Evolutionary conservation across 2,797 vertebrate species (phyloP).

Genomic region (Rhabdomys pumilio): DNA sequence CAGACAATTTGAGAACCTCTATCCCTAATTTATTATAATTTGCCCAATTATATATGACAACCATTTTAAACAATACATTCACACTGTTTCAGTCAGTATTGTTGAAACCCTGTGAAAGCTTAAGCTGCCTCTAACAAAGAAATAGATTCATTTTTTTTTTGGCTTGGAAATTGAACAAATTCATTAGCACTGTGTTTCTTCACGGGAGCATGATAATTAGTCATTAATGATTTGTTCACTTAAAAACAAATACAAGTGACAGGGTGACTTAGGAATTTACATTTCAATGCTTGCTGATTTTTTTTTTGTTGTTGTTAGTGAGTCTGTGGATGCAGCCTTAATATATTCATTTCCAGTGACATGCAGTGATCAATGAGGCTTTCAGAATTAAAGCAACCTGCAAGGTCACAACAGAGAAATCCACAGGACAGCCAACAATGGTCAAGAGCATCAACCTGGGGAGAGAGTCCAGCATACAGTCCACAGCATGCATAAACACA

Average conservation of each 20-base stretch:
- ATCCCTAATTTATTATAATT: slow-evolving; percentile 8
- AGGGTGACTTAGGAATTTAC: slow-evolving; percentile 64
- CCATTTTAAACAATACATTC: background rate
- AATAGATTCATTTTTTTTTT: background rate
- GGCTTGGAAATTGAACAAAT: slow-evolving; percentile 57
- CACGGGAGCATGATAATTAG: slow-evolving; percentile 58
- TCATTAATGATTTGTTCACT: slow-evolving; percentile 63
- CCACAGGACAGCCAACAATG: background rate
- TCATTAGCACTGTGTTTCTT: slow-evolving; percentile 58
- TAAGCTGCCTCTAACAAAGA: slow-evolving; percentile 2
- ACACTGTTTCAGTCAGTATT: slow-evolving; percentile 19
- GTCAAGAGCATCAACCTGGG: background rate
- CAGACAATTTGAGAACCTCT: background rate
- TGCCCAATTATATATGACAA: slow-evolving; percentile 36
- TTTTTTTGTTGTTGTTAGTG: slow-evolving; percentile 20
- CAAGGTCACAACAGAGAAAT: slow-evolving; percentile 64
- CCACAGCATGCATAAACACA: background rate
- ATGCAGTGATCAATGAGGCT: slow-evolving; percentile 57
- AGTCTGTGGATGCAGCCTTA: background rate
- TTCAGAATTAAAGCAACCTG: slow-evolving; percentile 61
- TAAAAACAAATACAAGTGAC: slow-evolving; percentile 57
- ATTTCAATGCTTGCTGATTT: slow-evolving; percentile 58
- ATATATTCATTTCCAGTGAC: slow-evolving; percentile 65
- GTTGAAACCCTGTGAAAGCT: slow-evolving; percentile 14
- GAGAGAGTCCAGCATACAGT: background rate